Base-by-base conservation (phyloP, 2,113 vertebrate genomes). In the Hystrix brachyura region DNA sequence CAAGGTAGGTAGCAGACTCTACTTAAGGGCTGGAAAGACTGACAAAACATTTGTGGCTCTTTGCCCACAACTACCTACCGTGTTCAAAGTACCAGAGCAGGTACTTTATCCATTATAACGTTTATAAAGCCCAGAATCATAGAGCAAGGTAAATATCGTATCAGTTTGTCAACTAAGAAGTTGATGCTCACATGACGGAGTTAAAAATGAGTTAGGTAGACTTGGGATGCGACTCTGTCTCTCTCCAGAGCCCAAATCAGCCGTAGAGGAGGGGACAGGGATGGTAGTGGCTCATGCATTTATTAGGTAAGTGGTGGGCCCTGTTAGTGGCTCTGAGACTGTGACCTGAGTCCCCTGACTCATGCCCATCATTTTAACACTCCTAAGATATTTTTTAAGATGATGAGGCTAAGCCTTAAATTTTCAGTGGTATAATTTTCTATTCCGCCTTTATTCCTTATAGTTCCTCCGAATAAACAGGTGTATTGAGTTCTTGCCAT, bases 111-210 rank as follows among this genome's bases (percentile, higher is more conserved):
- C 27, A 21, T 76, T 23, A 5, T 38, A 53, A 15, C 7, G 23
- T 86, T 43, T 21, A 11, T 64, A 53, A 76, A 59, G 7, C 27
- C 87, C 46, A 90, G 32, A 87, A 32, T 9, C 57, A 57, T 10
- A 74, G 29, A 79, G 2, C 48, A 43, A 8, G 14, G n/a, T 69
- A 87, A 43, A 79, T 72, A 51, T 51, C 5, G 12, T 76, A 67
- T 65, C 46, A 46, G 27, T 87, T 76, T 65, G 55, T 95, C 53
- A 43, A 43, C 7, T 78, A 80, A 57, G 94, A 86, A 7, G 29
- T 72, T 91, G n/a, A 84, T 91, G 62, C 55, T 91, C 25, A 91
- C 38, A 43, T 80, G 71, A n/a, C 48, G 34, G 34, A 92, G 27
- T 43, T 79, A 78, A 91, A 95, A 82, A 65, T 43, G 38, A 51